Evolutionary conservation across 2,888 invertebrate genomes (phyloP).

Genomic region (Stratiomys singularior): DNA sequence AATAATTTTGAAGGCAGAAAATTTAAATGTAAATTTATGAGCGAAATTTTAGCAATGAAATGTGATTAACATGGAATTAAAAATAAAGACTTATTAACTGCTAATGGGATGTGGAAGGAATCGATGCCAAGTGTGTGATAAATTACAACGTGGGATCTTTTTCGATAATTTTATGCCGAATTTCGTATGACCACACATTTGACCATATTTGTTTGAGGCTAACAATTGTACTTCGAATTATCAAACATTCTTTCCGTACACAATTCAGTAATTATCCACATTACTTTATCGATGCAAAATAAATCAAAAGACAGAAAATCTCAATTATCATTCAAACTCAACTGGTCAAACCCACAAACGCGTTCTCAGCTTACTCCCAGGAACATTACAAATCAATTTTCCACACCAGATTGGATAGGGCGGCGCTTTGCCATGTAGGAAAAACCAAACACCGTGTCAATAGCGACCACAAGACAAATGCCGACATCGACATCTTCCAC

Average conservation of each 20-base stretch:
- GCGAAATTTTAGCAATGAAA: too few species aligned
- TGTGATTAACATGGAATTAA: too few species aligned
- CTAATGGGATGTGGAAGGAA: too few species aligned
- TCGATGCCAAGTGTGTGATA: too few species aligned
- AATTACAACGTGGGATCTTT: constrained; percentile 36
- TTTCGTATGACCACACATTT: too few species aligned
- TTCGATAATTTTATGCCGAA: constrained; percentile 24
- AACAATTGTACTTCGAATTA: too few species aligned
- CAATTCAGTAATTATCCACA: not conserved
- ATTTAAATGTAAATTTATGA: too few species aligned
- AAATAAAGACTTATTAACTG: too few species aligned
- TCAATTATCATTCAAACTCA: constrained; percentile 12
- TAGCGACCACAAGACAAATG: constrained; percentile 45
- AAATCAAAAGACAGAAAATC: constrained; percentile 5
- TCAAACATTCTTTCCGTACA: too few species aligned
- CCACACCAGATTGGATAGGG: constrained; percentile 42
- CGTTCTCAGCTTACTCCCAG: not conserved
- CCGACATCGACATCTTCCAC: constrained; percentile 23
- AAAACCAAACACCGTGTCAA: constrained; percentile 45
- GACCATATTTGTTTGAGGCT: too few species aligned
- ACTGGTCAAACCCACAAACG: constrained; percentile 4
- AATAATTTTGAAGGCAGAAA: too few species aligned
- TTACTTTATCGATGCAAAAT: not conserved
- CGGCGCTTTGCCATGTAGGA: constrained; percentile 47
- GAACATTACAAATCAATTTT: constrained; percentile 46